Conservation (phyloP, 2,888 invertebrate species). For the Mongoloraphidia duomilia region DNA sequence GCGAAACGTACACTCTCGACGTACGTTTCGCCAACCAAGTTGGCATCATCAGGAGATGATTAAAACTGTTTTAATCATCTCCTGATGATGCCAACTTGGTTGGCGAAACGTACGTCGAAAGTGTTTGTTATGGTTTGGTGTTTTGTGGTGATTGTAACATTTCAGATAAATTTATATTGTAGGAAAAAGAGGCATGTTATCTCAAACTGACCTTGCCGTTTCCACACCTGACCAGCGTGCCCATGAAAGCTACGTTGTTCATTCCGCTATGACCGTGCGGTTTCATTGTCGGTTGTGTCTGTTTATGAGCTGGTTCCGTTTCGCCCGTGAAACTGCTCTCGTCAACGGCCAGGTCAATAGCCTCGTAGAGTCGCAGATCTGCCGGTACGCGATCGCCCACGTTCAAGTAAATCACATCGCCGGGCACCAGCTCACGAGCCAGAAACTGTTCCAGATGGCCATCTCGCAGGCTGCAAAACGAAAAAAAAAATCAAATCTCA, state of each 20-base stretch:
- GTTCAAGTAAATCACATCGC: constrained; percentile 84
- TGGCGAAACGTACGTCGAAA: too few relatives aligned
- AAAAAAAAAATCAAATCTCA: neutral
- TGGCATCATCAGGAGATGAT: too few relatives aligned
- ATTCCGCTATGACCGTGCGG: constrained; percentile 49
- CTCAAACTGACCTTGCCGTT: constrained; percentile 80
- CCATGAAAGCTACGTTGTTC: constrained; percentile 93
- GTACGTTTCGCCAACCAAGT: too few relatives aligned
- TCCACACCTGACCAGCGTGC: constrained; percentile 90
- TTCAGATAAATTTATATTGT: neutral
- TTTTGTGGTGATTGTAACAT: too few relatives aligned
- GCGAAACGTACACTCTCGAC: too few relatives aligned
- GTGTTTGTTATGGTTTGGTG: too few relatives aligned
- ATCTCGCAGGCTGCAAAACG: constrained; percentile 58
- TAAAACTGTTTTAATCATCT: too few relatives aligned
- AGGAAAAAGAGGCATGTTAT: neutral
- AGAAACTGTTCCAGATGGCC: constrained; percentile 78
- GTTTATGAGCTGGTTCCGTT: constrained; percentile 82
- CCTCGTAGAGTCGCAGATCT: constrained; percentile 86
- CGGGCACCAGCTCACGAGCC: constrained; percentile 92
- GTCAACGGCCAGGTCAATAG: constrained; percentile 85
- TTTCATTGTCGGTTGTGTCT: constrained; percentile 39
- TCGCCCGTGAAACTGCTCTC: constrained; percentile 99
- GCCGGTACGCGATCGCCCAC: constrained; percentile 96
- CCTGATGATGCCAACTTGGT: too few relatives aligned